Percentiles rank a stretch among this genome's conserved stretches.
phyloP scores from a whole-genome alignment of 1,140 invertebrate genomes.

The Diabrotica virgifera region DNA sequence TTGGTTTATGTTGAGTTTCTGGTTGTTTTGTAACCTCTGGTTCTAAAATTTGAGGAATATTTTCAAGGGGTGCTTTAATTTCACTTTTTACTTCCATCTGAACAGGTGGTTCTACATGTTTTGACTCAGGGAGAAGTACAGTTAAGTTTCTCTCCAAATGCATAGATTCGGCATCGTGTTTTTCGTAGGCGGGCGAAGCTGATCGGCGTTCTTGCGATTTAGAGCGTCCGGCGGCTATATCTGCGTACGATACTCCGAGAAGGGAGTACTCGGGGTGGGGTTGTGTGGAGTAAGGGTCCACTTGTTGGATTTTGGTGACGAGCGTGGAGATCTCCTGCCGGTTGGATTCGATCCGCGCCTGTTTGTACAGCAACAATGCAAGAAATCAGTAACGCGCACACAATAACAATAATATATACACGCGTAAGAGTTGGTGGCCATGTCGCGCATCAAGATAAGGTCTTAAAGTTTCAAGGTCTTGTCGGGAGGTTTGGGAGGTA shows the following conservation, averaged over 20 bases:
- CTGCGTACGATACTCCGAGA: constrained; percentile 53
- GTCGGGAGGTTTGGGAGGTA: constrained; percentile 17
- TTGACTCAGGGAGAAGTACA: constrained; percentile 17
- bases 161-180: constrained; percentile 12
- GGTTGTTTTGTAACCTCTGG: background rate
- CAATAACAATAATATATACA: constrained; percentile 13
- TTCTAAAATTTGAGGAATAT: constrained; percentile 12
- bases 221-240: constrained; percentile 43
- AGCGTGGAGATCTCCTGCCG: constrained; percentile 65
- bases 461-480: constrained; percentile 28
- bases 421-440: constrained; percentile 42
- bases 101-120: background rate
- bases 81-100: background rate
- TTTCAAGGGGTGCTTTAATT: background rate
- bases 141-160: constrained; percentile 14
- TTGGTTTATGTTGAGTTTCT: constrained; percentile 24
- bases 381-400: constrained; percentile 43
- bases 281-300: constrained; percentile 69
- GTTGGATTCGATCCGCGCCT: constrained; percentile 67
- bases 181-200: constrained; percentile 17
- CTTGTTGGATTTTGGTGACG: constrained; percentile 63
- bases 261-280: constrained; percentile 44
- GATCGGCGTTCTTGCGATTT: constrained; percentile 35
- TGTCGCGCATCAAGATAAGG: constrained; percentile 36
- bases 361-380: constrained; percentile 57